Percentiles rank a stretch among this genome's conserved stretches.
Evolutionary conservation across 2,888 invertebrate species (phyloP).

Genomic region (Uloborus plumipes): DNA sequence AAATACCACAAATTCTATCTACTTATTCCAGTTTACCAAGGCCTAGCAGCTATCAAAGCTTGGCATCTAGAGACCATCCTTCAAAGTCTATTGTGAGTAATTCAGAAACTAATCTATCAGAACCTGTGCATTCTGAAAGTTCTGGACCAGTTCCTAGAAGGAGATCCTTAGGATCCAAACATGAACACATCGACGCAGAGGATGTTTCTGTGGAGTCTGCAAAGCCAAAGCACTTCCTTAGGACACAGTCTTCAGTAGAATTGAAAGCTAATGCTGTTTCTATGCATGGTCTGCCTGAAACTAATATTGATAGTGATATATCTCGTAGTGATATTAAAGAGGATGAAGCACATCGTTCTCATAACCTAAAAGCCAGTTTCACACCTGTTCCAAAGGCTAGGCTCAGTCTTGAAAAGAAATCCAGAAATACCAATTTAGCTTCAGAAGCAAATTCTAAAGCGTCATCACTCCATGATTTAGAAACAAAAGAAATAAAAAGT

Average conservation of each 20-base stretch:
- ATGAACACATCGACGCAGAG: background rate
- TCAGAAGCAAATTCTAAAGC: background rate
- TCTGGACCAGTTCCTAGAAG: conserved; percentile 20
- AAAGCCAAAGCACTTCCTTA: no score
- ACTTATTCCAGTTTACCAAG: conserved; percentile 43
- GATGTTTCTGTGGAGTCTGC: no score
- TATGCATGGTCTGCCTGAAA: no score
- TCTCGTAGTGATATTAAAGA: background rate
- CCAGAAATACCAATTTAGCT: background rate
- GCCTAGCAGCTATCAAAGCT: conserved; percentile 10
- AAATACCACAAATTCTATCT: conserved; percentile 37
- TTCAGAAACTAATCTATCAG: conserved; percentile 17
- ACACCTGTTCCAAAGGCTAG: conserved; percentile 20
- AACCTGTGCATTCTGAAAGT: background rate
- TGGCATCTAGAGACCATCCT: background rate
- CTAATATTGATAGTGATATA: no score
- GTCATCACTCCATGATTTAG: background rate
- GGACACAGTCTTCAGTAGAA: no score
- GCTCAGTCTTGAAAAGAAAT: conserved; percentile 28
- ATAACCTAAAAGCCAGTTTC: conserved; percentile 6
- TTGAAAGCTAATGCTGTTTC: no score
- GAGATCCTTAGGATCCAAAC: conserved; percentile 26
- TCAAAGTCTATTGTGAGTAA: background rate
- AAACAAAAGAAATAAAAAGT: background rate
- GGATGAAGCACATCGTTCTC: background rate